Conservation (phyloP, 2,113 vertebrate species). For the Cygnus buccinator region DNA sequence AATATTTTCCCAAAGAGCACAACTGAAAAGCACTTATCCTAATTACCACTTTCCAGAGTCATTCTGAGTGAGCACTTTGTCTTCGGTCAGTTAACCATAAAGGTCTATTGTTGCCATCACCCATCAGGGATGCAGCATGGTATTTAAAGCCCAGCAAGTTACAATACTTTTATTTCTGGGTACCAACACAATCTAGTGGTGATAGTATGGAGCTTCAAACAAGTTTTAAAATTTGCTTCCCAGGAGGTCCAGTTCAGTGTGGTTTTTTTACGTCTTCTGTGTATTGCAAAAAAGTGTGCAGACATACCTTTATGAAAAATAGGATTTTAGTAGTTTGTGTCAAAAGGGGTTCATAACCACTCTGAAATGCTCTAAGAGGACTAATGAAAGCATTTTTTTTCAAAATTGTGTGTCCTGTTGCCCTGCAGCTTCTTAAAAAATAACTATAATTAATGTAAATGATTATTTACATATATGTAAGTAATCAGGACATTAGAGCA, state of each 20-base stretch:
- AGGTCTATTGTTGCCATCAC: background rate
- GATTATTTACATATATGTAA: background rate
- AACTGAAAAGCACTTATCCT: background rate
- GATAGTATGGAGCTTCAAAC: background rate
- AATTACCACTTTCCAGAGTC: background rate
- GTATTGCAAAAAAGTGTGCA: background rate
- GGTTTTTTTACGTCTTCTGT: background rate
- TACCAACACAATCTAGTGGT: background rate
- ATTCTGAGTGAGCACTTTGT: background rate
- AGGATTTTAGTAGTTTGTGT: background rate
- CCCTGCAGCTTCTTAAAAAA: background rate
- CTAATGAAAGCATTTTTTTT: background rate
- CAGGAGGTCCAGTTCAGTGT: background rate
- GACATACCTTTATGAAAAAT: accelerated
- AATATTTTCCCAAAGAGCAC: background rate
- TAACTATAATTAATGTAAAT: background rate
- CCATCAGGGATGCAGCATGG: background rate
- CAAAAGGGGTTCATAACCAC: accelerated
- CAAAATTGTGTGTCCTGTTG: background rate
- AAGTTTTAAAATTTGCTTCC: background rate
- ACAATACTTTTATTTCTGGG: background rate
- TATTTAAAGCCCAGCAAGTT: background rate
- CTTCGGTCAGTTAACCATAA: background rate
- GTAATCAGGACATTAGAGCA: background rate
- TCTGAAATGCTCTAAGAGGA: background rate